Evolutionary conservation across 1,140 invertebrate genomes (phyloP).

Genomic region (Dryas iulia): DNA sequence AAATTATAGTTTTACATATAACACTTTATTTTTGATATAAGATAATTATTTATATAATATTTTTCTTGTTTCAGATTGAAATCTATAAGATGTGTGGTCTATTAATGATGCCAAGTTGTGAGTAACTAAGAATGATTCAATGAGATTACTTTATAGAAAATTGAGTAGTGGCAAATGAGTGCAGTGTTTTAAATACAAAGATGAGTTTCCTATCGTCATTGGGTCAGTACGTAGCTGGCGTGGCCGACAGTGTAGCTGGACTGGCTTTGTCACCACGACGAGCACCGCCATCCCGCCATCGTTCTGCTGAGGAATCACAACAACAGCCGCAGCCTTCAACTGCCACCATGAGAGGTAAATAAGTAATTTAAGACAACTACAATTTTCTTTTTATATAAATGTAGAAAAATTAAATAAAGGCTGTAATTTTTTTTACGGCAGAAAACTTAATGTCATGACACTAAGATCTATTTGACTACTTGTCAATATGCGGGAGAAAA

Average conservation of each 20-base stretch:
- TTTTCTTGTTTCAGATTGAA: conserved; percentile 30
- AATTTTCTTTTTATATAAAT: no score
- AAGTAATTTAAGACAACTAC: neutral
- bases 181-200: conserved; percentile 32
- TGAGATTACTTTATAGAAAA: neutral
- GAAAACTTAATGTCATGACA: no score
- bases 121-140: neutral
- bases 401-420: no score
- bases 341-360: conserved; percentile 68
- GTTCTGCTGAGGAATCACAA: conserved; percentile 77
- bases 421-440: no score
- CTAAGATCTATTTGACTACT: no score
- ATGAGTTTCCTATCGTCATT: conserved; percentile 93
- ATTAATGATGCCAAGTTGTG: neutral
- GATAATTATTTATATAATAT: neutral
- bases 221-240: conserved; percentile 88
- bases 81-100: neutral
- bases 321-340: conserved; percentile 63
- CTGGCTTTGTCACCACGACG: conserved; percentile 88
- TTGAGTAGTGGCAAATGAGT: conserved; percentile 39
- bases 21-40: neutral
- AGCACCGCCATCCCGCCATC: conserved; percentile 86
- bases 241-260: conserved; percentile 87
- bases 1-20: no score
- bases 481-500: no score